Percentiles rank a stretch among this genome's conserved stretches.
These are phyloP conservation scores for Dendrolimus houi DNA, from an alignment of 2,888 invertebrate species.

Conservation along the genomic window DNA sequence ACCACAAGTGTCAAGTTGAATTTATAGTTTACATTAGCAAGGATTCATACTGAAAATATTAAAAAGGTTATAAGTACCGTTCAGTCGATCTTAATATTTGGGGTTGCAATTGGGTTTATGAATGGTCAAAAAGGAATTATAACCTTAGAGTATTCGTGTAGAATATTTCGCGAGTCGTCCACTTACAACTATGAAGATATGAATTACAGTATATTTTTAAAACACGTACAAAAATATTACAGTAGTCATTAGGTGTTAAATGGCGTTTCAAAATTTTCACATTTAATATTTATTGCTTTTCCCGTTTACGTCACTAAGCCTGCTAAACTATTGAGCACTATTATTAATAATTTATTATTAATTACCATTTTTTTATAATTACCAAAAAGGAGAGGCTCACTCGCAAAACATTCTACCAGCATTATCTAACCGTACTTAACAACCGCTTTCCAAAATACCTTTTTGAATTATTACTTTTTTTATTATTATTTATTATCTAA, in stretches of 20 bases:
- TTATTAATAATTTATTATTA: slow-evolving; percentile 52
- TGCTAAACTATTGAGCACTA: slow-evolving; percentile 70
- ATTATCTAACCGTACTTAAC: slow-evolving; percentile 52
- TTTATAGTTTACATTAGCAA: too few species aligned
- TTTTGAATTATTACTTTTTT: slow-evolving; percentile 40
- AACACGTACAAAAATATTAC: slow-evolving; percentile 75
- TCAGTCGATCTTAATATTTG: neutral
- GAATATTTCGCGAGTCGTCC: slow-evolving; percentile 36
- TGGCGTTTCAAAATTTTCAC: slow-evolving; percentile 56
- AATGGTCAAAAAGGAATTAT: neutral
- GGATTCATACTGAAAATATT: too few species aligned
- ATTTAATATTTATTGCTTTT: slow-evolving; percentile 65
- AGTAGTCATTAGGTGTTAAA: slow-evolving; percentile 48
- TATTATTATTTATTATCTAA: slow-evolving; percentile 70
- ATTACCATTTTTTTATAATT: slow-evolving; percentile 33
- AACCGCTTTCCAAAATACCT: slow-evolving; percentile 65
- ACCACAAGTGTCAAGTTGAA: too few species aligned
- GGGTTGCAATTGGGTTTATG: neutral
- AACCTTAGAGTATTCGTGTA: neutral
- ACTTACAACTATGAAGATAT: slow-evolving; percentile 71
- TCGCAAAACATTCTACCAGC: slow-evolving; percentile 63
- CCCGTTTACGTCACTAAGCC: slow-evolving; percentile 41
- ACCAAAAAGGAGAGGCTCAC: slow-evolving; percentile 44
- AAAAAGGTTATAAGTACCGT: too few species aligned
- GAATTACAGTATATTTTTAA: slow-evolving; percentile 70